Evolutionary conservation across 2,113 vertebrate species (phyloP).

Genomic region (Microtus oregoni): DNA sequence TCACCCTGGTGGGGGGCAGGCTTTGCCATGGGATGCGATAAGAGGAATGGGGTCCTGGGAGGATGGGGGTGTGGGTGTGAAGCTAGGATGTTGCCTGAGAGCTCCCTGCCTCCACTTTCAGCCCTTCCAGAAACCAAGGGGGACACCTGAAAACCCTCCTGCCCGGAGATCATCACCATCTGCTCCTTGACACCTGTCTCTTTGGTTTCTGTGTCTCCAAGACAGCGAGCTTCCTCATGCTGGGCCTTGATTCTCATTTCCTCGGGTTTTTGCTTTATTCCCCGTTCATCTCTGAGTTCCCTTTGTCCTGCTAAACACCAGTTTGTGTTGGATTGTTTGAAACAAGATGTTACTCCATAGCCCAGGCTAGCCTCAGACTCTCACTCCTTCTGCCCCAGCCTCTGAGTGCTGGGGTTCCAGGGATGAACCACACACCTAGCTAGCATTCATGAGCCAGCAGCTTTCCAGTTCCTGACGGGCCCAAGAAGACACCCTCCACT

Average conservation of each 20-base stretch:
- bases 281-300: neutral
- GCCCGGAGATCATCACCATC: neutral
- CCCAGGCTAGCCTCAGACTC: neutral
- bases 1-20: neutral
- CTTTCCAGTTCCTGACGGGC: neutral
- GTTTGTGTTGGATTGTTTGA: neutral
- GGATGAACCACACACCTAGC: too few species aligned
- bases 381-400: neutral
- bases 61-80: neutral
- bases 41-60: too few species aligned
- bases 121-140: neutral
- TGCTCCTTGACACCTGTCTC: neutral
- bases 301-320: too few species aligned
- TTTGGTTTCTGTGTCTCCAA: neutral
- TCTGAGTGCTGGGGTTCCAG: neutral
- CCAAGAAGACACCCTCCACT: neutral
- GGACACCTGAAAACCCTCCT: fast-evolving
- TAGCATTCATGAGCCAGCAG: neutral
- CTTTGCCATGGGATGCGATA: too few species aligned
- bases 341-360: neutral
- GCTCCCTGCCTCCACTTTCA: neutral
- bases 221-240: neutral
- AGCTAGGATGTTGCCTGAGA: neutral
- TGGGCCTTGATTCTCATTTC: neutral
- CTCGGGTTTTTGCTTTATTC: neutral